Base-by-base conservation (phyloP, 2,888 invertebrate species). In the Desoria tigrina region DNA sequence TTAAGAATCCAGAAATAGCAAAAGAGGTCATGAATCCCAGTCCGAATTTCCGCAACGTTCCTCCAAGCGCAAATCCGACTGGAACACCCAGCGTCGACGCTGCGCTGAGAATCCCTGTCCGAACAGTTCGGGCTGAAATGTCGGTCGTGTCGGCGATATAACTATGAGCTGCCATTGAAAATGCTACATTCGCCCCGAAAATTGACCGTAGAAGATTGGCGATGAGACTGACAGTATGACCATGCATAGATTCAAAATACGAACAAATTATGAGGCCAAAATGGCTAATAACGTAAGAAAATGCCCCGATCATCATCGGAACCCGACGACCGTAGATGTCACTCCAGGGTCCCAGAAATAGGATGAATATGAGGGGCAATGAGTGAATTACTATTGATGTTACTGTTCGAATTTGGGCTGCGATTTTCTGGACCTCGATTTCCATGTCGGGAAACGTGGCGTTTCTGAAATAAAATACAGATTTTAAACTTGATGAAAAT, bases 111-210 rank as follows among this genome's bases (percentile, higher is more conserved):
- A 86, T 76, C n/a, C 86, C 87, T 51, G 86, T 82, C 75, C 86
- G 81, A 51, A 86, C 82, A 1, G 87, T 87, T 26, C 87, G 81
- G 69, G 83, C 81, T 72, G 86, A 84, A 21, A 83, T 64, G 1
- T 84, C 81, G 49, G 86, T 73, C 16, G 68, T 72, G 60, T 77
- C 77, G 1, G 73, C 70, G 11, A 75, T 59, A 42, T 76, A 74
- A 39, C 73, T 72, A 45, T 71, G 63, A 4, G 76, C 74, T 16
- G 76, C 74, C 76, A 77, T 74, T 55, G 72, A 65, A 42, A 73
- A 75, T 3, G 68, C 66, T 1, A 59, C 27, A 11, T 42, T 51
- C 37, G 67, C 70, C 1, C 45, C 45, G 9, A 61, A 61, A 9
- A 69, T 11, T 14, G 63, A 58, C 14, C 63, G 62, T 4, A 54